A percentile compares a stretch with the other conserved stretches of the same genome.
Evolutionary conservation across 2,113 vertebrate genomes (phyloP).

Genomic region (Apaloderma vittatum): DNA sequence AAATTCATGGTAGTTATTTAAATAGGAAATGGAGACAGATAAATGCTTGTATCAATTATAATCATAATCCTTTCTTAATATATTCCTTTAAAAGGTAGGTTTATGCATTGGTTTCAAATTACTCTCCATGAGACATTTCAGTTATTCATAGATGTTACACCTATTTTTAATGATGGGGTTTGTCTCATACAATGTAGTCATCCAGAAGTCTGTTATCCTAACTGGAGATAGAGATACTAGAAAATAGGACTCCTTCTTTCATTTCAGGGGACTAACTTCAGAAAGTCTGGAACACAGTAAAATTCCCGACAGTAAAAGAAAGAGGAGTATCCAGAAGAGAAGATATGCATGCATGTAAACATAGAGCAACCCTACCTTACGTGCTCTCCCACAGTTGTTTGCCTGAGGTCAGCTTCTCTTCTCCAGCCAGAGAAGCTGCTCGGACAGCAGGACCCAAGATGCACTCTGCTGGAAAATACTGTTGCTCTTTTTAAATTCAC

Average conservation of each 20-base stretch:
- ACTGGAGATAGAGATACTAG: background rate
- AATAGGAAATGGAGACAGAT: background rate
- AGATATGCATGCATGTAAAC: background rate
- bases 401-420: background rate
- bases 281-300: background rate
- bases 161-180: background rate
- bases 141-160: background rate
- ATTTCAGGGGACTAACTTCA: background rate
- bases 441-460: background rate
- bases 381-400: background rate
- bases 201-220: background rate
- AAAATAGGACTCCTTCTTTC: background rate
- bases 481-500: background rate
- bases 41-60: background rate
- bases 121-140: background rate
- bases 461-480: background rate
- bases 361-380: background rate
- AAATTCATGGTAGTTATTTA: background rate
- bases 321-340: background rate
- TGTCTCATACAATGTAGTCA: background rate
- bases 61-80: background rate
- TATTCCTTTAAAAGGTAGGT: background rate
- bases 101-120: background rate
- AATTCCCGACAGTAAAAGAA: background rate
- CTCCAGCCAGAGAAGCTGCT: background rate